Base-by-base conservation (phyloP, 2,113 vertebrate species). In the Colaptes auratus region DNA sequence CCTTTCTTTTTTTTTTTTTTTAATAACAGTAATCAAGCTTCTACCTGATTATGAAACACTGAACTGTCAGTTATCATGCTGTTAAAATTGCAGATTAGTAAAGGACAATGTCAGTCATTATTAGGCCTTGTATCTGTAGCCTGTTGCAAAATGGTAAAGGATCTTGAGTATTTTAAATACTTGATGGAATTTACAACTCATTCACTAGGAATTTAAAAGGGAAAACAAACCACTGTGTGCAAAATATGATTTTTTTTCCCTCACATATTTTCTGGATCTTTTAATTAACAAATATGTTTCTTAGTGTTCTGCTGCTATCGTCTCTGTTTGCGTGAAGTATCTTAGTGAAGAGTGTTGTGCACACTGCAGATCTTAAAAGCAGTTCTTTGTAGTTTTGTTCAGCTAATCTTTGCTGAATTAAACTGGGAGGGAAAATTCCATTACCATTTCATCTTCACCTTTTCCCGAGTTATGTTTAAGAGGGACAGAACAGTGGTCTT, bases 211-310 rank as follows among this genome's bases (percentile, higher is more conserved):
- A 67, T 25, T 88, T 35, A 46, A 90, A 85, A 74, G 70, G 79
- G 48, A 89, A 82, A 90, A 77, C 36, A 42, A 89, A 92, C 36
- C 13, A 15, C 58, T 5, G 24, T 42, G 31, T 66, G 56, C 28
- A 15, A 87, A 89, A 17, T 55, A 23, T 85, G 16, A 9, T 92
- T 67, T 56, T 65, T 65, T 36, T 39, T 12, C 19, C 69, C 20
- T 67, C 52, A 35, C 53, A 2, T 82, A 36, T 89, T 92, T 95
- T 83, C 60, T 86, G 69, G 88, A 56, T 25, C 4, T 74, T 92
- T 86, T 46, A 53, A 72, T 85, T 79, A 96, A 95, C 90, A 90
- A 93, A 88, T 77, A 8, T 23, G 2, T 92, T 92, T 92, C 28
- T 89, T 20, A 39, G 81, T 85, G 46, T 80, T 92, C 64, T 94